phyloP scores from a whole-genome alignment of 2,797 vertebrate genomes.

The Lutjanus argentimaculatus region DNA sequence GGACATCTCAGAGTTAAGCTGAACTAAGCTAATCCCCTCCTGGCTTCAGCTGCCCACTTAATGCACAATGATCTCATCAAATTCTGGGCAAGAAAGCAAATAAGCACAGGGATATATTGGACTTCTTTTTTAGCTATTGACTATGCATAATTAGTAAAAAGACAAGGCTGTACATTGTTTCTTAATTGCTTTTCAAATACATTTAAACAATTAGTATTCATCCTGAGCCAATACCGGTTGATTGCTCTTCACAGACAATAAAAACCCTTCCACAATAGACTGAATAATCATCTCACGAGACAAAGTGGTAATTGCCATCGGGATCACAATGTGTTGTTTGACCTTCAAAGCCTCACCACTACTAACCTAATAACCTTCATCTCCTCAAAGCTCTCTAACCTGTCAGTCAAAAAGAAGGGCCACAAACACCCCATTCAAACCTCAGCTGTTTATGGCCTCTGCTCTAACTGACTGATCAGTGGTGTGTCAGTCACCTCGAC shows the following conservation, averaged over 20 bases:
- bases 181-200: not conserved
- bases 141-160: not conserved
- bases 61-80: too few species aligned
- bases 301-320: not conserved
- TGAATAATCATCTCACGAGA: not conserved
- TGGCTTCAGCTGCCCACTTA: not conserved
- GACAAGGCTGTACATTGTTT: not conserved
- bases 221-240: not conserved
- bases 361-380: constrained; percentile 25
- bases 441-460: not conserved
- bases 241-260: not conserved
- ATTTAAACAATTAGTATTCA: too few species aligned
- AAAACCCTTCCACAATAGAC: not conserved
- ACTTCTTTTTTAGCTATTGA: too few species aligned
- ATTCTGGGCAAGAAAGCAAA: too few species aligned
- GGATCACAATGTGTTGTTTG: constrained; percentile 3
- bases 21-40: not conserved
- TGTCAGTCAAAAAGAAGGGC: not conserved
- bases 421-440: not conserved
- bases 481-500: not conserved
- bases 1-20: not conserved
- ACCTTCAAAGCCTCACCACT: constrained; percentile 13
- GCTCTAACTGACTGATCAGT: not conserved
- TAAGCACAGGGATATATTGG: too few species aligned
- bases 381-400: not conserved